phyloP scores from a whole-genome alignment of 2,888 invertebrate species.

The Atherix ibis region DNA sequence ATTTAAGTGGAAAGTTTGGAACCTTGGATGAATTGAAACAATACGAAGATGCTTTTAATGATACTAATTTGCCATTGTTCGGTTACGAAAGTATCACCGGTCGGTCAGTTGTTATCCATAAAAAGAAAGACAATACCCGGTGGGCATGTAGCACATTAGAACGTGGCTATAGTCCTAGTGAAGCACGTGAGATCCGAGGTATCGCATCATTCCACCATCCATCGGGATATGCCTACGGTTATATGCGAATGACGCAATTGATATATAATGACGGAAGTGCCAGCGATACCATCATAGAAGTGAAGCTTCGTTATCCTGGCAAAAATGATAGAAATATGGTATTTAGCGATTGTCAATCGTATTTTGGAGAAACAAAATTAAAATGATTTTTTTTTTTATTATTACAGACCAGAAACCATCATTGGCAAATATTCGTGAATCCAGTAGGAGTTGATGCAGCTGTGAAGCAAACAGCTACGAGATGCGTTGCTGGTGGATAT shows the following conservation, averaged over 20 bases:
- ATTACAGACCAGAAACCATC: constrained; percentile 58
- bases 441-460: constrained; percentile 83
- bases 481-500: constrained; percentile 84
- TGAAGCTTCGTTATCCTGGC: constrained; percentile 77
- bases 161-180: constrained; percentile 74
- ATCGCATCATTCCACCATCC: constrained; percentile 82
- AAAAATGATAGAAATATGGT: constrained; percentile 67
- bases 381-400: constrained; percentile 5
- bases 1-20: constrained; percentile 76
- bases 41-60: constrained; percentile 49
- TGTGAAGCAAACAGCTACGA: constrained; percentile 57
- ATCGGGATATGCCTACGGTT: constrained; percentile 74
- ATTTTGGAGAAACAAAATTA: not conserved
- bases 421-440: constrained; percentile 85
- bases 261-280: constrained; percentile 71
- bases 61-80: constrained; percentile 65
- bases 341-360: constrained; percentile 11
- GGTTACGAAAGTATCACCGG: constrained; percentile 71
- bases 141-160: constrained; percentile 79
- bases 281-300: constrained; percentile 81
- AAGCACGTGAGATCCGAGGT: constrained; percentile 69
- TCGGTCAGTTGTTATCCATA: constrained; percentile 72
- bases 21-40: constrained; percentile 47
- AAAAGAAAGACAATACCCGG: constrained; percentile 43
- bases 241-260: constrained; percentile 74